Evolutionary conservation across 2,888 invertebrate species (phyloP).

Genomic region (Polymixis flavicincta): DNA sequence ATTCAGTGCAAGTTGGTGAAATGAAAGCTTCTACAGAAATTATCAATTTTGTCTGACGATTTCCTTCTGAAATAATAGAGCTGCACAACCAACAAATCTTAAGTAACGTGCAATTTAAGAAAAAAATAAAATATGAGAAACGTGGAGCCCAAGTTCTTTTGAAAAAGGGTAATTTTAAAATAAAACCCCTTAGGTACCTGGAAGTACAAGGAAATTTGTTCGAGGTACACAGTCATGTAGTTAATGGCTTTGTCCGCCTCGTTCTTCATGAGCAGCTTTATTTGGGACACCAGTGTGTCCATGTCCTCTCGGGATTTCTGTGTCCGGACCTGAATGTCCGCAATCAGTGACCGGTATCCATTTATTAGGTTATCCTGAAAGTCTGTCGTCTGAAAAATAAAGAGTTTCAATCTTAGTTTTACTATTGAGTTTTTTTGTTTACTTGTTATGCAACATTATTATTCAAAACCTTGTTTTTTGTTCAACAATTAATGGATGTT

Average conservation of each 20-base stretch:
- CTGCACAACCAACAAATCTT: neutral
- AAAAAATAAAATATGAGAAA: neutral
- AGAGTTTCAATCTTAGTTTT: slow-evolving; percentile 23
- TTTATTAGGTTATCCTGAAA: slow-evolving; percentile 88
- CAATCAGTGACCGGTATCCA: slow-evolving; percentile 87
- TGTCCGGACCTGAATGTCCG: slow-evolving; percentile 87
- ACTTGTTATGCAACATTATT: neutral
- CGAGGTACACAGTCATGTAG: slow-evolving; percentile 88
- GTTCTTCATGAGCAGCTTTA: slow-evolving; percentile 88
- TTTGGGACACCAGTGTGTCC: slow-evolving; percentile 88
- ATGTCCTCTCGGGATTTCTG: slow-evolving; percentile 88
- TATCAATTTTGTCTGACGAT: neutral
- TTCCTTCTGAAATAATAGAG: neutral
- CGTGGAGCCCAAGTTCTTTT: neutral
- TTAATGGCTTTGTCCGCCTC: slow-evolving; percentile 89
- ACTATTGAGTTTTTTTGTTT: neutral
- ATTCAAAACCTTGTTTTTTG: neutral
- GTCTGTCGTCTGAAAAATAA: slow-evolving; percentile 83
- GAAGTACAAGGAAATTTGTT: slow-evolving; percentile 88
- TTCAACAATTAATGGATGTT: neutral
- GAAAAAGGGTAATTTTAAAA: neutral
- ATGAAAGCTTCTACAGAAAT: neutral
- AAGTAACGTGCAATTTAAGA: neutral
- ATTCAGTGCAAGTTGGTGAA: neutral
- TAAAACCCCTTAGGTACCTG: slow-evolving; percentile 77